Evolutionary conservation across 2,113 vertebrate species (phyloP), one percentile per base, ranked within the genome.

Genomic region (Triplophysa siluroides): DNA sequence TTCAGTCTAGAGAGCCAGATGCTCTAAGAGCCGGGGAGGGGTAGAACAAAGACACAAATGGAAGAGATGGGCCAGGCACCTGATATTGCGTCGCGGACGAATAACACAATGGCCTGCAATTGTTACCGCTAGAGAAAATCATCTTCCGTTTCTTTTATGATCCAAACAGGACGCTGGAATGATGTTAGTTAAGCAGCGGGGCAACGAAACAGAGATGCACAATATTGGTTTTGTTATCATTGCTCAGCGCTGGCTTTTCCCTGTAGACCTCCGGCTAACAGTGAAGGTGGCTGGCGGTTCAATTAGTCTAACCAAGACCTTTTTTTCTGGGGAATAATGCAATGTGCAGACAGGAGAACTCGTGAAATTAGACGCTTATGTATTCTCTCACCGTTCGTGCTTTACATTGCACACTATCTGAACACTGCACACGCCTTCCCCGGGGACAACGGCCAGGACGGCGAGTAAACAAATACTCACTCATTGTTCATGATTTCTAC

Each of bases 91-190:
- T 67, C 45, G 8, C 5, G 56, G 61, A 43, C 24, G 23, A 79
- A 38, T 33, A 33, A 73, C 43, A 50, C 29, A 68, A 66, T 63
- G 54, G 60, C 33, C 24, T 50, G 24, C 41, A 21, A 38, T 68
- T 69, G 66, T 62, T 81, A 33, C 24, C 16, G 19, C 56, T 52
- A 23, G n/a, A 41, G 62, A 66, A 23, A 79, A 70, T 50, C 19
- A 33, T 79, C 56, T 33, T 79, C 47, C 8, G 45, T 50, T 50
- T 23, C 61, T 33, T 80, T 78, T 84, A 83, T 69, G 74, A 83
- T 85, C 76, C 83, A 84, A 86, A 84, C 83, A 41, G 29, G 78
- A 41, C 23, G 21, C 41, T 41, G 24, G 70, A 72, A 82, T 83
- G n/a, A 52, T 78, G 71, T 73, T 63, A 23, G 52, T 47, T 56